Percentiles rank a stretch among this genome's conserved stretches.
Conservation (phyloP, 2,888 invertebrate genomes). For the Drosophila infuscata region DNA sequence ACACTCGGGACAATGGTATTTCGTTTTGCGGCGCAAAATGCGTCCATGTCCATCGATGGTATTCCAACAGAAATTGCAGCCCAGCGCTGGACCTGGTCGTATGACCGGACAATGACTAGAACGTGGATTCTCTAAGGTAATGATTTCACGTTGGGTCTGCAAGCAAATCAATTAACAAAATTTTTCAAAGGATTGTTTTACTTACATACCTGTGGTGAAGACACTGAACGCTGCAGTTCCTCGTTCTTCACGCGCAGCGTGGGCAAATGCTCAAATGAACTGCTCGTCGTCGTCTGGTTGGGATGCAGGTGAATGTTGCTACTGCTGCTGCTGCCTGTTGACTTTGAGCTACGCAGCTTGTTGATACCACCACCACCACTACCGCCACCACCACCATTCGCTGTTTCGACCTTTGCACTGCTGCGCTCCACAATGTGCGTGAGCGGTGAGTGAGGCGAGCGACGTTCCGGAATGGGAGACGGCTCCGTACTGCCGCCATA, state of each 20-base stretch:
- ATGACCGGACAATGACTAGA: conserved; percentile 94
- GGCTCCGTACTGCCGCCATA: conserved; percentile 68
- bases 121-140: conserved; percentile 86
- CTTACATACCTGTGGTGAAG: conserved; percentile 87
- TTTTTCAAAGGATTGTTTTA: neutral
- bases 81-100: conserved; percentile 92
- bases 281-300: conserved; percentile 69
- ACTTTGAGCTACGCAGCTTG: conserved; percentile 79
- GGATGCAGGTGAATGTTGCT: conserved; percentile 63
- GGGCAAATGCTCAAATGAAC: conserved; percentile 84
- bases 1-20: conserved; percentile 96
- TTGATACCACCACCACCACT: conserved; percentile 48
- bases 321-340: conserved; percentile 68
- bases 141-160: conserved; percentile 85
- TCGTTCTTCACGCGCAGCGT: conserved; percentile 86
- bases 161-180: neutral
- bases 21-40: conserved; percentile 93
- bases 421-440: conserved; percentile 46
- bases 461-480: conserved; percentile 58
- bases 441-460: conserved; percentile 68
- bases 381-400: conserved; percentile 57
- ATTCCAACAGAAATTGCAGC: conserved; percentile 96
- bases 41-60: conserved; percentile 93
- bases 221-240: conserved; percentile 87
- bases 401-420: conserved; percentile 46